These are phyloP conservation scores for Ceratina australensis DNA, from an alignment of 1,140 invertebrate genomes.

Conservation along the genomic window DNA sequence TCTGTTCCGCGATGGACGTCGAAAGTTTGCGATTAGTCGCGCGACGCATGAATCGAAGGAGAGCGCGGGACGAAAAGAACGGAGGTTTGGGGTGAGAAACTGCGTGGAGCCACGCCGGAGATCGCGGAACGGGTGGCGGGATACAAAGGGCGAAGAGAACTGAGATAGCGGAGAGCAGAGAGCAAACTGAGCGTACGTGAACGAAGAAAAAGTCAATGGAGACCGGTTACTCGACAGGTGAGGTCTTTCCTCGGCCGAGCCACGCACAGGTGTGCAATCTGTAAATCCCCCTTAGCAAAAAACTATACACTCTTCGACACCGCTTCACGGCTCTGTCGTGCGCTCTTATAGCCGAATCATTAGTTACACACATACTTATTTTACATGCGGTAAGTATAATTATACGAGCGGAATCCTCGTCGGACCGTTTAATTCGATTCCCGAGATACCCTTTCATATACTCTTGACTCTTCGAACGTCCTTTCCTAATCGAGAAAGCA, in stretches of 20 bases:
- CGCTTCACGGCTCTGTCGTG: slow-evolving; percentile 41
- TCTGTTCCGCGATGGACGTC: too few relatives aligned
- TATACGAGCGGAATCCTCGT: too few relatives aligned
- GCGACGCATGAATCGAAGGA: neutral
- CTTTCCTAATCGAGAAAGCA: too few relatives aligned
- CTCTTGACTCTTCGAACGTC: too few relatives aligned
- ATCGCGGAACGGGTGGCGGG: slow-evolving; percentile 5
- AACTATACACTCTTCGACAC: slow-evolving; percentile 64
- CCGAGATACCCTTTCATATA: too few relatives aligned
- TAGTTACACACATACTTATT: slow-evolving; percentile 2
- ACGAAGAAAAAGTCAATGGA: slow-evolving; percentile 78
- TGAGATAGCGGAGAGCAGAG: slow-evolving; percentile 30
- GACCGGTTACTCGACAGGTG: slow-evolving; percentile 78
- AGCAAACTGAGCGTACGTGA: slow-evolving; percentile 67
- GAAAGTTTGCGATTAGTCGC: too few relatives aligned
- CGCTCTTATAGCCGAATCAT: slow-evolving; percentile 11
- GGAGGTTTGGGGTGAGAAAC: neutral
- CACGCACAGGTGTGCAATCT: slow-evolving; percentile 78
- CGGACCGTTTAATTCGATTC: too few relatives aligned
- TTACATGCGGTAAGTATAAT: neutral
- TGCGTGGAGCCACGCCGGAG: neutral
- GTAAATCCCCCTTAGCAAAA: slow-evolving; percentile 75
- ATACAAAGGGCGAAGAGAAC: slow-evolving; percentile 8
- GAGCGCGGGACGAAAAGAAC: neutral
- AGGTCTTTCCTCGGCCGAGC: slow-evolving; percentile 75